A percentile compares a stretch with the other conserved stretches of the same genome.
Evolutionary conservation across 2,113 vertebrate species (phyloP).

Genomic region (Sphaerodactylus townsendi): DNA sequence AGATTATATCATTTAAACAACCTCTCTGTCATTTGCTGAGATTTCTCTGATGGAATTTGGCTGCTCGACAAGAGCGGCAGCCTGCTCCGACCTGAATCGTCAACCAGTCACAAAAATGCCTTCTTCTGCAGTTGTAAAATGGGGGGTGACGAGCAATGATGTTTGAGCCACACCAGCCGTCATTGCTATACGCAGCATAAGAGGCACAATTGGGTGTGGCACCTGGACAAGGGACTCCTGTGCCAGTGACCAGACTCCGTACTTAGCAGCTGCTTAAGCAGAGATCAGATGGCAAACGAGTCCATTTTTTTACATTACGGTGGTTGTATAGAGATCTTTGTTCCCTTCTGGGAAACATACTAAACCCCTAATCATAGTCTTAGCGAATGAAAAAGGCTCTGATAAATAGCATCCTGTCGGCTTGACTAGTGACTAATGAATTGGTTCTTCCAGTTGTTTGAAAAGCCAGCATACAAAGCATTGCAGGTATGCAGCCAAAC

Average conservation of each 20-base stretch:
- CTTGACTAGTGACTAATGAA: neutral
- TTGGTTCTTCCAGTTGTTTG: neutral
- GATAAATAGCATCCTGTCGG: neutral
- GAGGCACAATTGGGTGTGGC: too few species aligned
- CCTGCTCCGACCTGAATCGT: neutral
- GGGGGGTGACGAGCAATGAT: neutral
- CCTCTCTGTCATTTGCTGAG: neutral
- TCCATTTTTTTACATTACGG: neutral
- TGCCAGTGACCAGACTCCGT: neutral
- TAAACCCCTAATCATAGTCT: neutral
- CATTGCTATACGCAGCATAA: too few species aligned
- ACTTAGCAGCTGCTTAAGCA: neutral
- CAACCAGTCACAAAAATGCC: neutral
- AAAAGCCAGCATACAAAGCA: neutral
- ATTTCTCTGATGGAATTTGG: neutral
- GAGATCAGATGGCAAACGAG: neutral
- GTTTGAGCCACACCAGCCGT: neutral
- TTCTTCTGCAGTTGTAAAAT: neutral
- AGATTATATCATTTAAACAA: neutral
- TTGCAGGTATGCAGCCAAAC: neutral
- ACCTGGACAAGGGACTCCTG: neutral
- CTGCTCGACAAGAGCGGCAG: neutral
- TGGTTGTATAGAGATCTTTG: neutral
- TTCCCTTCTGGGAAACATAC: neutral
- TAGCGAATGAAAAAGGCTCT: neutral